phyloP scores from a whole-genome alignment of 2,888 invertebrate species.

The Cryptus viduatorius region DNA sequence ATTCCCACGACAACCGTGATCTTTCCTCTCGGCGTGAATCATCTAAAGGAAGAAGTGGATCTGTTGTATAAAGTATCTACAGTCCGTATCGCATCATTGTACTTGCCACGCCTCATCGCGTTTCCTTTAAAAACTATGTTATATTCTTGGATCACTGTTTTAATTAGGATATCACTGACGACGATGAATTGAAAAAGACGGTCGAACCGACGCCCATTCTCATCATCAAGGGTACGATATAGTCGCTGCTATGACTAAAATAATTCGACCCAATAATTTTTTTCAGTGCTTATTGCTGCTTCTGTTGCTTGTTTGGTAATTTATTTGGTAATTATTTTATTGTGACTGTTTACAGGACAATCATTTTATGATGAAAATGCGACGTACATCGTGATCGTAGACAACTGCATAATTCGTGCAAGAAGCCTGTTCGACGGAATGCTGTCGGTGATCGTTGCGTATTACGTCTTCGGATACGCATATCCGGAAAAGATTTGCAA shows the following conservation, averaged over 20 bases:
- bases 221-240: conserved; percentile 18
- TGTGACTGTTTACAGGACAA: conserved; percentile 27
- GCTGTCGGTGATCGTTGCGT: conserved; percentile 1
- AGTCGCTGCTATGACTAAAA: not conserved
- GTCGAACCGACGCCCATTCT: not conserved
- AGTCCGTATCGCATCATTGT: not conserved
- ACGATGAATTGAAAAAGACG: conserved; percentile 4
- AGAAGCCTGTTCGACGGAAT: conserved; percentile 6
- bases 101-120: not conserved
- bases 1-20: not conserved
- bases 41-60: conserved; percentile 9
- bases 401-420: conserved; percentile 1
- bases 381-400: conserved; percentile 3
- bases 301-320: not conserved
- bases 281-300: not conserved
- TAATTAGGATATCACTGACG: conserved; percentile 29
- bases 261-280: not conserved
- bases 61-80: not conserved
- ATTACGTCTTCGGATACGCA: conserved; percentile 19
- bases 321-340: no score
- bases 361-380: conserved; percentile 25
- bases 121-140: conserved; percentile 11
- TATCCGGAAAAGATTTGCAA: not conserved
- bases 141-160: conserved; percentile 39
- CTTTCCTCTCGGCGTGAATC: conserved; percentile 24